phyloP scores from a whole-genome alignment of 2,888 invertebrate species.

The Meloe dianella region DNA sequence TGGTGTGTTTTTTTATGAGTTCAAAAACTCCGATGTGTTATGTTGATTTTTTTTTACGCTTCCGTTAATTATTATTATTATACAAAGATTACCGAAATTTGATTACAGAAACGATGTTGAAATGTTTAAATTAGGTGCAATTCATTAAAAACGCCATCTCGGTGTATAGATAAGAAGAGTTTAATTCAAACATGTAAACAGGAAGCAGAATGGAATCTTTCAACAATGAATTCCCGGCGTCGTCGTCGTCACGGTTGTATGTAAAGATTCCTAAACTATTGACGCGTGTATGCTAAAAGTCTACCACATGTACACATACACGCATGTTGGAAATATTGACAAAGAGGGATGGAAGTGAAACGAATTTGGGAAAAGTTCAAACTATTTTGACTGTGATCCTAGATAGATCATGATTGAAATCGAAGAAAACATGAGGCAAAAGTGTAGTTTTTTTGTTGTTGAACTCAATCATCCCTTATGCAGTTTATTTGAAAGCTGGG shows the following conservation, averaged over 20 bases:
- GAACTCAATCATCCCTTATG: not conserved
- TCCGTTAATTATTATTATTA: slow-evolving; percentile 1
- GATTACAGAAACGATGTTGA: slow-evolving; percentile 19
- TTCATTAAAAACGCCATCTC: slow-evolving; percentile 29
- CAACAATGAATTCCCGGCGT: slow-evolving; percentile 19
- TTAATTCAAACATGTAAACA: slow-evolving; percentile 34
- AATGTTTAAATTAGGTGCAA: slow-evolving; percentile 29
- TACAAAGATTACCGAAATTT: slow-evolving; percentile 10
- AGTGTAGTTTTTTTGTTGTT: not conserved
- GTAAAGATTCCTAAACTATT: slow-evolving; percentile 12
- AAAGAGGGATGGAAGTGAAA: slow-evolving; percentile 40
- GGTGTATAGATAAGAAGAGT: slow-evolving; percentile 31
- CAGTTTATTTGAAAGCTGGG: slow-evolving; percentile 25
- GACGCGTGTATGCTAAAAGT: slow-evolving; percentile 28
- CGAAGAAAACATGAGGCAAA: not conserved
- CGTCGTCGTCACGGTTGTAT: not conserved
- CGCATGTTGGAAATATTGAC: slow-evolving; percentile 47
- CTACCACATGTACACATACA: not conserved
- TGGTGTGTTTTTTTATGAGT: not conserved
- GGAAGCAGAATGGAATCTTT: slow-evolving; percentile 26
- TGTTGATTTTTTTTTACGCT: not conserved
- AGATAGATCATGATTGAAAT: not conserved
- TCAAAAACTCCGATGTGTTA: not conserved
- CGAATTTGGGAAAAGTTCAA: not conserved
- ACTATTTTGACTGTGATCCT: not conserved